A percentile compares a stretch with the other conserved stretches of the same genome.
Conservation (phyloP, 2,797 vertebrate genomes). For the Spinus olivaceus region DNA sequence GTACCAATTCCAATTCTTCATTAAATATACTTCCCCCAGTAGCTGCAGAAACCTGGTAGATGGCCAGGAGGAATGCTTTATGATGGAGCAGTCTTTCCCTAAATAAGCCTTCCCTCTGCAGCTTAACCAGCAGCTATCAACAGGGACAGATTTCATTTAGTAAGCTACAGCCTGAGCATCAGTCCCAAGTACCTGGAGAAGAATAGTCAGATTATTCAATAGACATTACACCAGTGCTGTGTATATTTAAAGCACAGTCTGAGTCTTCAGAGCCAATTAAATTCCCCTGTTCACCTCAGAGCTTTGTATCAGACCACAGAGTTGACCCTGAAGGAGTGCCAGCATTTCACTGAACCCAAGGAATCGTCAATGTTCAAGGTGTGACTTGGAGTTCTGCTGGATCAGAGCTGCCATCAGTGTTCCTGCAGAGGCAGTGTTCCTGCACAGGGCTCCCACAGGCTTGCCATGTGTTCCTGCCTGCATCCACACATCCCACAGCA, state of each 20-base stretch:
- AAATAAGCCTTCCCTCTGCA: background rate
- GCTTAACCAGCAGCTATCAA: background rate
- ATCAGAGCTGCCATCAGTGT: background rate
- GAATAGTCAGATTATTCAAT: background rate
- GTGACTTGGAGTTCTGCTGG: background rate
- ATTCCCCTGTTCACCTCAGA: background rate
- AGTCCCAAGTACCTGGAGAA: background rate
- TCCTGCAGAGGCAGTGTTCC: background rate
- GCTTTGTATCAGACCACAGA: background rate
- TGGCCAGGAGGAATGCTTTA: background rate
- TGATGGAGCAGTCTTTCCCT: background rate
- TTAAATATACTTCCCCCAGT: background rate
- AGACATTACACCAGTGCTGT: background rate
- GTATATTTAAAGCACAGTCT: background rate
- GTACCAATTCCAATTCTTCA: background rate
- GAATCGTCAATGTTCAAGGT: background rate
- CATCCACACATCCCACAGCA: background rate
- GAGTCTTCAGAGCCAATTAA: background rate
- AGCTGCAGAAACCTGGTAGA: background rate
- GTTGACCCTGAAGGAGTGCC: background rate
- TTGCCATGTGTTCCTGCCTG: accelerated
- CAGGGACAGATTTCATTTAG: background rate
- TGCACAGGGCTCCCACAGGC: background rate
- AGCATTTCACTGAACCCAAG: background rate
- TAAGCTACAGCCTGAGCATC: background rate